Conservation (phyloP, 2,888 invertebrate genomes). For the Tetanocera ferruginea region DNA sequence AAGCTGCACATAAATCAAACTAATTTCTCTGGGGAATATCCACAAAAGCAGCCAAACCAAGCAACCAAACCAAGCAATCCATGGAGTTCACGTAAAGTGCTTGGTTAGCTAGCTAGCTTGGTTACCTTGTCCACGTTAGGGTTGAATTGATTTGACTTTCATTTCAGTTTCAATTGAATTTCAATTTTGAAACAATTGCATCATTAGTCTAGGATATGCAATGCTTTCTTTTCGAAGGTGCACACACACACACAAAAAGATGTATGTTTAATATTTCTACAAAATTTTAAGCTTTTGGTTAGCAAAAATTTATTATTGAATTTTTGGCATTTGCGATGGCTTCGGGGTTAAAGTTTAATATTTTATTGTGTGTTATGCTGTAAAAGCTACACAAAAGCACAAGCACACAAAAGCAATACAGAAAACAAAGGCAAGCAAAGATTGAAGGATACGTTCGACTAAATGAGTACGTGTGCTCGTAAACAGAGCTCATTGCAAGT, state of each 20-base stretch:
- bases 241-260: background rate
- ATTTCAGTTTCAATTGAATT: conserved; percentile 31
- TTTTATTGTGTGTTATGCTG: background rate
- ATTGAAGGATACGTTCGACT: no score
- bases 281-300: background rate
- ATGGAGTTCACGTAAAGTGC: no score
- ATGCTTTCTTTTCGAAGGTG: background rate
- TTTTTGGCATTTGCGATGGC: background rate
- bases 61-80: background rate
- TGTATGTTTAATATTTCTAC: background rate
- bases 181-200: conserved; percentile 35
- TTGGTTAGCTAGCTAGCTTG: background rate
- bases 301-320: background rate
- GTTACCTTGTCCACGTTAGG: background rate
- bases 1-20: conserved; percentile 54
- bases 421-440: no score
- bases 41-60: conserved; percentile 13
- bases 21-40: conserved; percentile 52
- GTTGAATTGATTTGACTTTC: conserved; percentile 25
- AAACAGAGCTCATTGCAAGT: no score
- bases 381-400: no score
- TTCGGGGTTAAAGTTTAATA: background rate
- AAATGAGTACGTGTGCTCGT: no score
- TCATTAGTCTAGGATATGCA: conserved; percentile 19
- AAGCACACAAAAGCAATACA: no score